A percentile compares a stretch with the other conserved stretches of the same genome.
Conservation (phyloP, 2,797 vertebrate genomes). For the Poecilia gillii region DNA sequence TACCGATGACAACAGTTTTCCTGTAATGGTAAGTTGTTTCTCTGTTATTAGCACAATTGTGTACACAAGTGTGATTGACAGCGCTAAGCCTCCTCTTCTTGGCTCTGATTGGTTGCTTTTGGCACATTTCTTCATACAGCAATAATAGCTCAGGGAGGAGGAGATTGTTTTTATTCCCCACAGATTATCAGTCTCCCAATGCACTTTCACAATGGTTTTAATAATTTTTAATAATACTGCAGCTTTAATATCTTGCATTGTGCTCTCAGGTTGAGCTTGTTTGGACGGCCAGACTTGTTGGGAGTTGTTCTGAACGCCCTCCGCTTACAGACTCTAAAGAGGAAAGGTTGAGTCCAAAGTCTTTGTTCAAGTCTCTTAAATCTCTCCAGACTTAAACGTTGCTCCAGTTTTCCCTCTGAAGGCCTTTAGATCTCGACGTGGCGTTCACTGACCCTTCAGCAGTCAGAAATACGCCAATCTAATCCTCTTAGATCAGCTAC, state of each 20-base stretch:
- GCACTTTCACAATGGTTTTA: too few relatives aligned
- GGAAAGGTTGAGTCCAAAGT: background rate
- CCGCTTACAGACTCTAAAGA: background rate
- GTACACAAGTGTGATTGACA: too few relatives aligned
- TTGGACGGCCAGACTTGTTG: background rate
- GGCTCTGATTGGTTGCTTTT: too few relatives aligned
- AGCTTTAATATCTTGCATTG: background rate
- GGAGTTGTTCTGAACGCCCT: background rate
- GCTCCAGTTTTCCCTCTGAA: background rate
- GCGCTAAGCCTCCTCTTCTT: too few relatives aligned
- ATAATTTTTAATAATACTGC: too few relatives aligned
- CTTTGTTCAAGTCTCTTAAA: background rate
- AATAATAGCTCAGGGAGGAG: too few relatives aligned
- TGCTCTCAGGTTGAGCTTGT: background rate
- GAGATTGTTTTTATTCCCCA: too few relatives aligned
- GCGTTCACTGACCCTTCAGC: background rate
- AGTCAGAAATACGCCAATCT: background rate
- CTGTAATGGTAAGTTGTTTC: too few relatives aligned
- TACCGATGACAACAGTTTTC: too few relatives aligned
- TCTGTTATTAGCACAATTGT: too few relatives aligned
- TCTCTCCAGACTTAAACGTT: background rate
- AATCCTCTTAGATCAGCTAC: background rate
- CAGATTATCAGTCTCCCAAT: too few relatives aligned
- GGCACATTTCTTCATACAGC: too few relatives aligned
- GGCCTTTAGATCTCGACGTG: background rate